These are phyloP conservation scores for Hymenochirus boettgeri DNA, from an alignment of 2,113 vertebrate genomes.

Conservation along the genomic window DNA sequence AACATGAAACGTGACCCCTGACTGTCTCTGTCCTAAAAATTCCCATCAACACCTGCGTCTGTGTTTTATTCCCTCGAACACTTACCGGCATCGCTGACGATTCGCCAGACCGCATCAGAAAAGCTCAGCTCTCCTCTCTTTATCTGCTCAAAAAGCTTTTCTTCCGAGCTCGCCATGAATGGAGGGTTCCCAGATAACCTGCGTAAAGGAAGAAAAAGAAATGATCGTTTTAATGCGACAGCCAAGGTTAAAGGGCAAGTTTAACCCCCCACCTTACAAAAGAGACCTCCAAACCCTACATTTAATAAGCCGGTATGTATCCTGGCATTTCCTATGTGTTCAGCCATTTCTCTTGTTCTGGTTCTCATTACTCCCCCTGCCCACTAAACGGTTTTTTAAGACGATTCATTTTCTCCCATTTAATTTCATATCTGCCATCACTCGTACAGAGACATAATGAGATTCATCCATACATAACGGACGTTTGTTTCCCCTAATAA, in stretches of 20 bases:
- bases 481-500: slow-evolving; percentile 28
- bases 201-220: slow-evolving; percentile 49
- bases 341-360: too few relatives aligned
- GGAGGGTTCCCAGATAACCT: slow-evolving; percentile 75
- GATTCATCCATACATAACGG: slow-evolving; percentile 24
- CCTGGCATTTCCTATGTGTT: too few relatives aligned
- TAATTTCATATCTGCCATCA: slow-evolving; percentile 18
- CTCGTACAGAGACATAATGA: slow-evolving; percentile 16
- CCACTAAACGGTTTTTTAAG: slow-evolving; percentile 5
- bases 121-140: slow-evolving; percentile 66
- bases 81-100: slow-evolving; percentile 67
- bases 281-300: too few relatives aligned
- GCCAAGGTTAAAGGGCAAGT: too few relatives aligned
- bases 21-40: not conserved
- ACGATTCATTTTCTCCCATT: not conserved
- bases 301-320: too few relatives aligned
- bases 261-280: too few relatives aligned
- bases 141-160: slow-evolving; percentile 72
- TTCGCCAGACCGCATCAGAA: slow-evolving; percentile 59
- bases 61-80: not conserved
- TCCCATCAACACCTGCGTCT: not conserved
- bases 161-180: slow-evolving; percentile 69
- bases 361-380: slow-evolving; percentile 40
- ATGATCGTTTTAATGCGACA: too few relatives aligned
- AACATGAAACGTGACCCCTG: not conserved